A percentile compares a stretch with the other conserved stretches of the same genome.
Evolutionary conservation across 2,113 vertebrate genomes (phyloP).

Genomic region (Mystacornis crossleyi): DNA sequence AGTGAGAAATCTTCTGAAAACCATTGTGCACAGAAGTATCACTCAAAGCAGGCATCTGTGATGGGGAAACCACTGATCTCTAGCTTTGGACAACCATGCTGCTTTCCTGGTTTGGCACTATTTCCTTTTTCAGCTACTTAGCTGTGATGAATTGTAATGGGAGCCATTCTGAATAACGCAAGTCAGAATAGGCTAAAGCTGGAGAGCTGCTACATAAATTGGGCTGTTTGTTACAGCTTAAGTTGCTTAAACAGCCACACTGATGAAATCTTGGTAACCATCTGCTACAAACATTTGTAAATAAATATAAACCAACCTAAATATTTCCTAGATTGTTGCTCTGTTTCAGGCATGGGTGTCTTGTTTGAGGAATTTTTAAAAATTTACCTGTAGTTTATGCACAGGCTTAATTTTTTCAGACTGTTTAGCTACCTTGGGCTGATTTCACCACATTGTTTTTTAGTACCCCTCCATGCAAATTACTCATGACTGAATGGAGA

Average conservation of each 20-base stretch:
- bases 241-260: conserved; percentile 24
- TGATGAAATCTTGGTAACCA: conserved; percentile 45
- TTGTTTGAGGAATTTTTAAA: background rate
- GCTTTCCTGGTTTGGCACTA: background rate
- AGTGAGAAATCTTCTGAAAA: background rate
- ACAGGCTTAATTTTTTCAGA: background rate
- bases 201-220: background rate
- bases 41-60: background rate
- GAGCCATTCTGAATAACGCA: background rate
- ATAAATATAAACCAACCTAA: conserved; percentile 52
- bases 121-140: background rate
- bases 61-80: background rate
- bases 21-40: background rate
- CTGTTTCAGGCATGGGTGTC: conserved; percentile 10
- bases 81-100: background rate
- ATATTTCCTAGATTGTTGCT: background rate
- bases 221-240: conserved; percentile 41
- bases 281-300: conserved; percentile 48
- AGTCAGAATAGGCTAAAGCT: background rate
- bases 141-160: background rate
- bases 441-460: background rate
- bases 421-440: background rate
- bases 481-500: background rate
- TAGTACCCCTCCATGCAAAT: background rate
- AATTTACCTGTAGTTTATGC: background rate